phyloP scores from a whole-genome alignment of 2,888 invertebrate genomes.

The Anagyrus pseudococci region DNA sequence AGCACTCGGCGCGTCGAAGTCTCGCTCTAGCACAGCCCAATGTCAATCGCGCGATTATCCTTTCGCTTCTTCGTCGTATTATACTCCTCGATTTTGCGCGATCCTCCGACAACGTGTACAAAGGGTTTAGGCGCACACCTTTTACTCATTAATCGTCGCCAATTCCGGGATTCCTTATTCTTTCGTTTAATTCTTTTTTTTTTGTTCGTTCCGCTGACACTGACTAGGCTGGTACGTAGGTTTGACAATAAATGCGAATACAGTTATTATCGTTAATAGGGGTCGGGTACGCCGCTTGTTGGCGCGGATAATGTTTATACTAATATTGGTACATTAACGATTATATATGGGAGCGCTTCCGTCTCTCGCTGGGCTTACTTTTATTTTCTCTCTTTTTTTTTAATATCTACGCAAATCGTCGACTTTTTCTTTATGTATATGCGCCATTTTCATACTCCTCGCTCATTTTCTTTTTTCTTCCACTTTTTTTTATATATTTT shows the following conservation, averaged over 20 bases:
- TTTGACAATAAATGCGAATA: constrained; percentile 39
- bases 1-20: constrained; percentile 14
- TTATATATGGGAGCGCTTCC: constrained; percentile 23
- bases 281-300: constrained; percentile 7
- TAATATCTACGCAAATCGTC: constrained; percentile 20
- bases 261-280: constrained; percentile 36
- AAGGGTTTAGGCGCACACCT: not conserved
- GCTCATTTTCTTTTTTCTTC: not conserved
- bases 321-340: constrained; percentile 39
- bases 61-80: not conserved
- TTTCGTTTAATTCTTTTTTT: constrained; percentile 6
- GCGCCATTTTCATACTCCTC: constrained; percentile 4
- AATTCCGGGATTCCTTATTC: not conserved
- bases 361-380: not conserved
- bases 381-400: not conserved
- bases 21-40: not conserved
- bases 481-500: constrained; percentile 4
- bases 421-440: constrained; percentile 7
- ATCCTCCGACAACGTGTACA: not conserved
- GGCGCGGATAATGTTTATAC: constrained; percentile 36
- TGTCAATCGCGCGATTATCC: not conserved
- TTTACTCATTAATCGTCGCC: not conserved
- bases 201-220: constrained; percentile 29
- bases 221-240: constrained; percentile 35
- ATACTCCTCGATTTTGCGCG: not conserved